Evolutionary conservation across 2,888 invertebrate genomes (phyloP).

Genomic region (Nomada goodeniana): DNA sequence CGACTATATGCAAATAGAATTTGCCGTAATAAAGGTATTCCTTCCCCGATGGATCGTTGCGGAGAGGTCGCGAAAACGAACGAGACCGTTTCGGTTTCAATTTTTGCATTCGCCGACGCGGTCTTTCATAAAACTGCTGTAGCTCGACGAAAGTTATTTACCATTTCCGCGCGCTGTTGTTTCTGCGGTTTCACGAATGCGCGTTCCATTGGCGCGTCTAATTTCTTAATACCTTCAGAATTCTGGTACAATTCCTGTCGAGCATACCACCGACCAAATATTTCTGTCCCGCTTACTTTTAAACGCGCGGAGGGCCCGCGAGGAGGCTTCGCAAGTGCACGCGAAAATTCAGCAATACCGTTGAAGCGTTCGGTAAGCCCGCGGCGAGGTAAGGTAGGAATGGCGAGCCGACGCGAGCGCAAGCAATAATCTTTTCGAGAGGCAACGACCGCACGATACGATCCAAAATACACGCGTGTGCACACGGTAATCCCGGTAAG

Average conservation of each 20-base stretch:
- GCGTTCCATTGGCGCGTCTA: slow-evolving; percentile 3
- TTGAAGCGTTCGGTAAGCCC: slow-evolving; percentile 51
- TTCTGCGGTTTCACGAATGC: background rate
- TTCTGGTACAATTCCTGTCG: no score
- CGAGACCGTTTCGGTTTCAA: background rate
- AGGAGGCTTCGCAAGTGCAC: background rate
- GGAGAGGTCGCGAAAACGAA: no score
- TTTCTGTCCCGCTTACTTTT: no score
- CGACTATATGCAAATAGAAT: no score
- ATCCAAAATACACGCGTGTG: slow-evolving; percentile 39
- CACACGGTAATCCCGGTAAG: slow-evolving; percentile 57
- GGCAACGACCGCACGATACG: slow-evolving; percentile 36
- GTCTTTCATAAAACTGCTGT: background rate
- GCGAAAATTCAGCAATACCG: slow-evolving; percentile 36
- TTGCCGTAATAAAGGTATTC: no score
- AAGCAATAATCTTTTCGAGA: slow-evolving; percentile 62
- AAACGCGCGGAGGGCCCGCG: no score
- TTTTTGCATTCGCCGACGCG: no score
- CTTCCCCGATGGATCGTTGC: background rate
- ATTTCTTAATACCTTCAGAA: no score
- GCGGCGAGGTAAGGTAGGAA: slow-evolving; percentile 11
- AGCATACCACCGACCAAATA: no score
- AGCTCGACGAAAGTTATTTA: background rate
- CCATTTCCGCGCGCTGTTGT: background rate
- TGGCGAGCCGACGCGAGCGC: slow-evolving; percentile 23